Evolutionary conservation across 2,888 invertebrate species (phyloP).

Genomic region (Orthonychiurus folsomi): DNA sequence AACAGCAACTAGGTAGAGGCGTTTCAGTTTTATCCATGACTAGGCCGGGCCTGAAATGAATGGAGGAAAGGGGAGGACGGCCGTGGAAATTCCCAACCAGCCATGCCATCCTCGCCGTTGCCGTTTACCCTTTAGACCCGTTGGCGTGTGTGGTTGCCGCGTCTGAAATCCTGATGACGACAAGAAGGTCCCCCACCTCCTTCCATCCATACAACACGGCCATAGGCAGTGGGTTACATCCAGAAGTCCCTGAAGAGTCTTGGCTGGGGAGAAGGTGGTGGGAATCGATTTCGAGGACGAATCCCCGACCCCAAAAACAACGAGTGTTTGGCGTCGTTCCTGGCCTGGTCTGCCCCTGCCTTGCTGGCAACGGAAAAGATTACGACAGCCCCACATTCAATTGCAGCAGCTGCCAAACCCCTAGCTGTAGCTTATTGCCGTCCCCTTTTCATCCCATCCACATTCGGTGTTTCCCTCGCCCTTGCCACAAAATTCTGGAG

Average conservation of each 20-base stretch:
- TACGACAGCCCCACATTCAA: neutral
- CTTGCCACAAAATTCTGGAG: neutral
- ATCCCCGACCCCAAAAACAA: neutral
- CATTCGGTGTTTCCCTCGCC: too few relatives aligned
- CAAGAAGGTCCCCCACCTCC: neutral
- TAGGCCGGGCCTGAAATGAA: neutral
- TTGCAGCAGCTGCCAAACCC: neutral
- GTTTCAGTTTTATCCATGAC: too few relatives aligned
- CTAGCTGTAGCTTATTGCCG: neutral
- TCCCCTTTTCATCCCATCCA: neutral
- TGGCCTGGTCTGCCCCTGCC: neutral
- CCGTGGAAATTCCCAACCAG: neutral
- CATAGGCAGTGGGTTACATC: too few relatives aligned
- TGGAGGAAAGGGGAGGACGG: neutral
- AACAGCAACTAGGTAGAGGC: too few relatives aligned
- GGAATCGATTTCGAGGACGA: constrained; percentile 1
- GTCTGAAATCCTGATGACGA: neutral
- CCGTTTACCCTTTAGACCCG: too few relatives aligned
- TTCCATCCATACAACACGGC: neutral
- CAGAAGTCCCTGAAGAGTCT: neutral
- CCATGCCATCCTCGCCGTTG: neutral
- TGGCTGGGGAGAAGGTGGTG: neutral
- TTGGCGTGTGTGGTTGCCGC: too few relatives aligned
- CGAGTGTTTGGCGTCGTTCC: neutral
- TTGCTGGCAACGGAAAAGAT: too few relatives aligned